These are phyloP conservation scores for Drosophila ustulata DNA, from an alignment of 2,888 invertebrate species.

Conservation along the genomic window DNA sequence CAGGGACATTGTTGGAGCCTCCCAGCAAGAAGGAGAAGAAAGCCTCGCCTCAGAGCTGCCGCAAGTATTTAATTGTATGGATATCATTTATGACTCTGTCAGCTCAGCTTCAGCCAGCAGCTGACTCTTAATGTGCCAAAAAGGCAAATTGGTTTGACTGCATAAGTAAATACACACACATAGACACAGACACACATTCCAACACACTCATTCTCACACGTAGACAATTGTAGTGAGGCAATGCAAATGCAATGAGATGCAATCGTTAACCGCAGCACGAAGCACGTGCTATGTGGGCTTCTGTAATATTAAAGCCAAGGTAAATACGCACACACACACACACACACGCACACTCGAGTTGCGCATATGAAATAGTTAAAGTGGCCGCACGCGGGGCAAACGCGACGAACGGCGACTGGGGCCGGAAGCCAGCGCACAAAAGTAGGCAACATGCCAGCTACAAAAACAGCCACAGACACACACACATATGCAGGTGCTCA, in stretches of 20 bases:
- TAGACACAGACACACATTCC: neutral
- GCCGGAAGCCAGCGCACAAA: conserved; percentile 43
- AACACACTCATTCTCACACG: neutral
- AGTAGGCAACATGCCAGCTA: conserved; percentile 53
- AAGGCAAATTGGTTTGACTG: conserved; percentile 71
- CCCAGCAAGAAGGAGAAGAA: neutral
- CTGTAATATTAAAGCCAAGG: conserved; percentile 53
- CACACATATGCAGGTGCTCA: neutral
- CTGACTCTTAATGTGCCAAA: conserved; percentile 53
- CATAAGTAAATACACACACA: conserved; percentile 39
- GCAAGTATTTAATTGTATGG: conserved; percentile 67
- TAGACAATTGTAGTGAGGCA: neutral
- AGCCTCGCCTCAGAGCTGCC: conserved; percentile 5
- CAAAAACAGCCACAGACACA: conserved; percentile 1
- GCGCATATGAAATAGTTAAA: conserved; percentile 34
- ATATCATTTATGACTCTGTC: conserved; percentile 56
- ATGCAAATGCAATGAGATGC: conserved; percentile 54
- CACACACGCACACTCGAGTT: conserved; percentile 9
- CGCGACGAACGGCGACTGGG: conserved; percentile 18
- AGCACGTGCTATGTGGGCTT: conserved; percentile 51
- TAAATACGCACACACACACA: conserved; percentile 32
- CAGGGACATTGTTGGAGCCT: conserved; percentile 34
- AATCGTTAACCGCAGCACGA: conserved; percentile 60
- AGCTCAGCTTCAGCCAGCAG: conserved; percentile 21
- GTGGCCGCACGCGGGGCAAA: conserved; percentile 30